Conservation (phyloP, 2,797 vertebrate species). For the Macroramphosus scolopax region DNA sequence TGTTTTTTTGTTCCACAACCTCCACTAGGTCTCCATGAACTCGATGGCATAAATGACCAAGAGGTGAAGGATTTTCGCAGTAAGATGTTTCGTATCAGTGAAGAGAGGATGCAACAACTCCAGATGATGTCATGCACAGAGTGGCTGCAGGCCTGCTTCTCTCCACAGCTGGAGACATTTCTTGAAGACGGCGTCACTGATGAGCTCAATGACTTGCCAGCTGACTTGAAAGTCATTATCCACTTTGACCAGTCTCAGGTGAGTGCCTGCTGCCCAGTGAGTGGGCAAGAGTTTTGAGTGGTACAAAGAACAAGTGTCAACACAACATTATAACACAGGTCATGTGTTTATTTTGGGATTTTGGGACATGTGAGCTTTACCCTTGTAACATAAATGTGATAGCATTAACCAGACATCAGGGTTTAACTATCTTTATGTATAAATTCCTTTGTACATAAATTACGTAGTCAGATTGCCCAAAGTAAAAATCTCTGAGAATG, state of each 20-base stretch:
- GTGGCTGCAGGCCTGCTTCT: slow-evolving; percentile 91
- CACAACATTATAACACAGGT: too few species aligned
- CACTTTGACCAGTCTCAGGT: slow-evolving; percentile 96
- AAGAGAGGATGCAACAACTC: slow-evolving; percentile 87
- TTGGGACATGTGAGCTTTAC: too few species aligned
- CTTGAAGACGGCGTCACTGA: slow-evolving; percentile 63
- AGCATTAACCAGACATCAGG: too few species aligned
- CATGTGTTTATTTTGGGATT: too few species aligned
- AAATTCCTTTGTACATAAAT: too few species aligned
- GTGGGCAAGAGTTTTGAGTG: too few species aligned
- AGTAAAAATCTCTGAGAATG: too few species aligned
- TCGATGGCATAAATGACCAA: slow-evolving; percentile 90
- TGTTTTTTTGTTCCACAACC: neutral
- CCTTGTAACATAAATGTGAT: too few species aligned
- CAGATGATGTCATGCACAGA: slow-evolving; percentile 88
- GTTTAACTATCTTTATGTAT: too few species aligned
- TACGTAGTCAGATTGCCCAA: too few species aligned
- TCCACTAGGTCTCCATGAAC: slow-evolving; percentile 89
- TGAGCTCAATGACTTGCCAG: slow-evolving; percentile 79
- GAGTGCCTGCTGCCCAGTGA: slow-evolving; percentile 22
- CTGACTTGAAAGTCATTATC: slow-evolving; percentile 89
- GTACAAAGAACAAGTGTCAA: too few species aligned
- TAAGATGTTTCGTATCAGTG: slow-evolving; percentile 91
- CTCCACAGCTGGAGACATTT: slow-evolving; percentile 84
- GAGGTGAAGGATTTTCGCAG: slow-evolving; percentile 95